phyloP scores from a whole-genome alignment of 2,797 vertebrate genomes.

The Gallinago stenura region DNA sequence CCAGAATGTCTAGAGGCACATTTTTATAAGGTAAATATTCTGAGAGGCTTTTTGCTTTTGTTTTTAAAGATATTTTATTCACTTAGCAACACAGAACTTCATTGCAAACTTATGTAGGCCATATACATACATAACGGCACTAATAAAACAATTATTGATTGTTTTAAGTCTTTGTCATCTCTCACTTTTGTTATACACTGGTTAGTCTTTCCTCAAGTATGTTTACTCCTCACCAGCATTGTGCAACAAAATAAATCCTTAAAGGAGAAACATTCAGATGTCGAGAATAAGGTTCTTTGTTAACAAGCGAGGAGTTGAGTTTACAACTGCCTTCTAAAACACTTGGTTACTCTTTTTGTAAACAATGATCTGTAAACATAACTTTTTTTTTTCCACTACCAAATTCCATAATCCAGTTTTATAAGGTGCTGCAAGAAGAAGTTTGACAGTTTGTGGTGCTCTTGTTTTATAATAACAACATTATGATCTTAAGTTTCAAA shows the following conservation, averaged over 20 bases:
- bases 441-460: background rate
- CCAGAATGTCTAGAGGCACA: background rate
- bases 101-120: background rate
- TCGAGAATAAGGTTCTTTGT: background rate
- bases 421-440: background rate
- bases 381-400: background rate
- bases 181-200: background rate
- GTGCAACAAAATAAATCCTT: background rate
- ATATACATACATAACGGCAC: background rate
- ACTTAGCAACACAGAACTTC: background rate
- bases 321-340: background rate
- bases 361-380: background rate
- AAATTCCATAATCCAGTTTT: background rate
- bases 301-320: background rate
- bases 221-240: background rate
- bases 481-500: background rate
- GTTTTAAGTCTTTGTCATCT: background rate
- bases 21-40: background rate
- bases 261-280: background rate
- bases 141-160: background rate
- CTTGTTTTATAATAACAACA: background rate
- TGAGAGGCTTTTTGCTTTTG: background rate
- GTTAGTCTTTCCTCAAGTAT: background rate
- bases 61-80: background rate
- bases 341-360: background rate